These are phyloP conservation scores for Ochotona princeps DNA, from an alignment of 2,113 vertebrate genomes.

Conservation along the genomic window DNA sequence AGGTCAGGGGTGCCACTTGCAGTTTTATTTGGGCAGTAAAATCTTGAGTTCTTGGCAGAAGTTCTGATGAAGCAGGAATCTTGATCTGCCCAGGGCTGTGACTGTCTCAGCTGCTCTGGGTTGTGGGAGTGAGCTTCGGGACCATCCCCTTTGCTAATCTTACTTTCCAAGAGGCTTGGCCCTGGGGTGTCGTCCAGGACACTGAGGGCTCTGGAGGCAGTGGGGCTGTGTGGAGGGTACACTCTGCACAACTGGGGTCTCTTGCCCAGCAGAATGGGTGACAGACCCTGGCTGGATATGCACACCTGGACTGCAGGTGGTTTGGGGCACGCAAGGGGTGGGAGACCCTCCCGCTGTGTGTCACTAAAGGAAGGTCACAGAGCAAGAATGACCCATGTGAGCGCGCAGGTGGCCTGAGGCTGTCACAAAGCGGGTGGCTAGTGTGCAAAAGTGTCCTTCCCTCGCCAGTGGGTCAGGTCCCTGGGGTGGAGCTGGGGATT, in stretches of 20 bases:
- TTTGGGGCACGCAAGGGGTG: neutral
- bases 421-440: fast-evolving
- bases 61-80: constrained; percentile 73
- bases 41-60: constrained; percentile 78
- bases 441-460: neutral
- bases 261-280: fast-evolving
- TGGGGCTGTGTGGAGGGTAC: neutral
- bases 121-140: neutral
- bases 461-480: neutral
- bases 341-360: neutral
- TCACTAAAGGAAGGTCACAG: no score
- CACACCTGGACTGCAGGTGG: neutral
- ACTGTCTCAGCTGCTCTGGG: neutral
- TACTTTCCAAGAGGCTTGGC: neutral
- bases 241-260: neutral
- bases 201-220: neutral
- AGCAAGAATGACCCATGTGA: no score
- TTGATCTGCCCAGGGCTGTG: constrained; percentile 45
- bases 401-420: neutral
- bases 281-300: neutral
- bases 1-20: constrained; percentile 60
- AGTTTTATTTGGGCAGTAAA: constrained; percentile 82
- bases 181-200: fast-evolving
- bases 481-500: neutral
- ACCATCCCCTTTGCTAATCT: neutral